Base-by-base conservation (phyloP, 2,888 invertebrate species). In the Hyles lineata region DNA sequence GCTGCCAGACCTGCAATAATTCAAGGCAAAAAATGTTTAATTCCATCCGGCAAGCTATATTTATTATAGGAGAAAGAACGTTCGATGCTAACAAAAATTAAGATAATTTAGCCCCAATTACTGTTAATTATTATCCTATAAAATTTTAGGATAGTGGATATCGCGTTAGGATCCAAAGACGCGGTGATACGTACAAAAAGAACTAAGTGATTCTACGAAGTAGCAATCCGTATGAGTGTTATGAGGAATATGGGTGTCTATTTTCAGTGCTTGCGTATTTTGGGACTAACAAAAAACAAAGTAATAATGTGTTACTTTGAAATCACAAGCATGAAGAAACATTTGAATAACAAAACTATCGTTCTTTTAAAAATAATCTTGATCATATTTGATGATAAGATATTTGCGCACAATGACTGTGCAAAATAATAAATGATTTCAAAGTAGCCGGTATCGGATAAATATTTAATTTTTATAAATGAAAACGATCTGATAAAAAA, bases 91-190 rank as follows among this genome's bases (percentile, higher is more conserved):
- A n/a, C 21, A 21, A 67, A 15, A 17, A 25, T 25, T 0, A 15
- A 0, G 25, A 6, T 0, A 62, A 32, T 32, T 55, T 62, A n/a
- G 32, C 15, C 67, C 17, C 15, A 23, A 50, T 21, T 50, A 15
- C 17, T 23, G 15, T 43, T 19, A 23, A 50, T 43, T 17, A 50
- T 43, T 17, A n/a, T n/a, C 43, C 43, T 50, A 67, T 21, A 21
- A 11, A 21, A 9, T 43, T 35, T 11, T n/a, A 43, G 55, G 17
- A 43, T 2, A 67, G 15, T 17, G 25, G 15, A 3, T 15, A 43
- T 67, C 50, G 17, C 67, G 67, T 67, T 67, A 50, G n/a, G 67
- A 67, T 50, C 35, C 21, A n/a, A 35, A 9, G 21, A 63, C 17
- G 23, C 21, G 25, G 67, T 67, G 8, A 43, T 23, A 23, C 23